These are phyloP conservation scores for Cecropterus lyciades DNA, from an alignment of 1,140 invertebrate genomes.

Conservation along the genomic window DNA sequence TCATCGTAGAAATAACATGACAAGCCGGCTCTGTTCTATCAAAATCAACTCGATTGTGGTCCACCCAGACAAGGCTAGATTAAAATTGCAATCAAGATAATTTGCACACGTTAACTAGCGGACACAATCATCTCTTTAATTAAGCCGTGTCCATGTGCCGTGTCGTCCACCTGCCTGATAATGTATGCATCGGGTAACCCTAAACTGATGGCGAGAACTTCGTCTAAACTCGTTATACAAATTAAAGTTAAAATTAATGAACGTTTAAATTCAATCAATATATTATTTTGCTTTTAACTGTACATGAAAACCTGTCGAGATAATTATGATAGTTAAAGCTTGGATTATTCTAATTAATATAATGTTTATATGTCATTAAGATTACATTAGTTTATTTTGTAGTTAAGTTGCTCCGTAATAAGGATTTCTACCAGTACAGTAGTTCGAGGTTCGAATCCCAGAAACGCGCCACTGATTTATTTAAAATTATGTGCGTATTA, in stretches of 20 bases:
- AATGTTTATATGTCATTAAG: too few relatives aligned
- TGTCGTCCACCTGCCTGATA: slow-evolving; percentile 71
- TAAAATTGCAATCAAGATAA: slow-evolving; percentile 34
- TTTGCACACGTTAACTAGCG: slow-evolving; percentile 33
- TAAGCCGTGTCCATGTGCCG: slow-evolving; percentile 63
- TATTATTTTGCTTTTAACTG: not conserved
- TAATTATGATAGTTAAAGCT: too few relatives aligned
- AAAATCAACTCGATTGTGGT: not conserved
- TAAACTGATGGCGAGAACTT: not conserved
- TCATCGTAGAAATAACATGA: too few relatives aligned
- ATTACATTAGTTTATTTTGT: too few relatives aligned
- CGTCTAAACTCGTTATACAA: slow-evolving; percentile 3
- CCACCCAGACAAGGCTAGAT: slow-evolving; percentile 3
- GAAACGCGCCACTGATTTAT: too few relatives aligned
- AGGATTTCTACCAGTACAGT: too few relatives aligned
- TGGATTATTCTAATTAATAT: too few relatives aligned
- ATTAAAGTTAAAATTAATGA: not conserved
- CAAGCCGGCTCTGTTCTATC: too few relatives aligned
- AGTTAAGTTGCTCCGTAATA: too few relatives aligned
- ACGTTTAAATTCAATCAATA: not conserved
- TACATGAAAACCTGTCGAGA: not conserved
- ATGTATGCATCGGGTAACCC: slow-evolving; percentile 59
- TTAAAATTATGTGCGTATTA: too few relatives aligned
- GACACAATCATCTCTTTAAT: slow-evolving; percentile 56
- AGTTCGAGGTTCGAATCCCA: too few relatives aligned